Percentiles rank a stretch among this genome's conserved stretches.
Evolutionary conservation across 92 coral and sea anemone species (phyloP).

Genomic region (Chrysogorgia sp.): DNA sequence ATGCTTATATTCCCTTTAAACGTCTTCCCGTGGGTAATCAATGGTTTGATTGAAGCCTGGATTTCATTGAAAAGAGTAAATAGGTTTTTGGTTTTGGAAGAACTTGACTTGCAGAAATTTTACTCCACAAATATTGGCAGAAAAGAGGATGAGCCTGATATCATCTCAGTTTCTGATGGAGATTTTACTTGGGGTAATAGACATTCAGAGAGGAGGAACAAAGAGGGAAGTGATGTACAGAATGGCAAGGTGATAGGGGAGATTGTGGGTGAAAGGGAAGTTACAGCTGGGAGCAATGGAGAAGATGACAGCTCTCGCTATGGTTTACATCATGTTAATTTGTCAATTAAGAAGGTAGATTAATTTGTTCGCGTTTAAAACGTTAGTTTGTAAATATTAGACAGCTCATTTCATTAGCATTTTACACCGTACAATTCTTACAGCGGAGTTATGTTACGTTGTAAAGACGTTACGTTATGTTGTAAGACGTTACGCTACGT

Average conservation of each 20-base stretch:
- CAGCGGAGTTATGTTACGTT: no score
- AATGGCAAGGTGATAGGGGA: neutral
- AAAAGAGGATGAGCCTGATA: neutral
- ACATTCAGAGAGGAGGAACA: neutral
- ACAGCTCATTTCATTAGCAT: neutral
- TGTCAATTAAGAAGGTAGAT: constrained; percentile 49
- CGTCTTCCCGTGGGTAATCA: constrained; percentile 97
- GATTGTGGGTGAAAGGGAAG: constrained; percentile 13
- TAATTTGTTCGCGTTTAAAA: neutral
- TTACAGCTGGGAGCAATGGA: neutral
- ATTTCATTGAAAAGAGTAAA: constrained; percentile 90
- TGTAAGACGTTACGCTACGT: no score
- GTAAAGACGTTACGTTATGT: no score
- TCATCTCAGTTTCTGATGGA: neutral
- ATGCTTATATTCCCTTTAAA: constrained; percentile 96
- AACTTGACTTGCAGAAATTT: constrained; percentile 71
- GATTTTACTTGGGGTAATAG: neutral
- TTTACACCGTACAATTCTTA: no score
- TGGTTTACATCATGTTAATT: constrained; percentile 20
- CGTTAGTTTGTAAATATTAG: neutral
- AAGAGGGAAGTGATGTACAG: neutral
- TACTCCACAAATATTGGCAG: constrained; percentile 37
- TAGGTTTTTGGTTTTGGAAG: constrained; percentile 78
- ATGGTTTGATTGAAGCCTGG: constrained; percentile 99
- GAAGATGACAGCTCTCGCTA: neutral